A percentile compares a stretch with the other conserved stretches of the same genome.
These are phyloP conservation scores for Myrmecobius fasciatus DNA, from an alignment of 2,113 vertebrate genomes.

Conservation along the genomic window DNA sequence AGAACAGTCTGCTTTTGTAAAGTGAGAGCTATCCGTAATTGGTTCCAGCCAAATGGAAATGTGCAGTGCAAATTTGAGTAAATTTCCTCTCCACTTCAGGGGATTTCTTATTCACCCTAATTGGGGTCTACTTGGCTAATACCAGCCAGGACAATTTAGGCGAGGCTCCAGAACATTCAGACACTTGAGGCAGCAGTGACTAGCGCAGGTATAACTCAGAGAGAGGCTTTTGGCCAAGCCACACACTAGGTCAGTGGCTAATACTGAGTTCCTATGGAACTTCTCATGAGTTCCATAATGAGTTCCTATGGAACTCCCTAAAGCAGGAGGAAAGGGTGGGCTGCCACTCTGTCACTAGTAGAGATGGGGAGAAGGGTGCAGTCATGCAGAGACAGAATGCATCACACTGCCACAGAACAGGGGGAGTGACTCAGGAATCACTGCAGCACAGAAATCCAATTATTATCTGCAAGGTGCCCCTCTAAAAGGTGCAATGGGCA, in stretches of 20 bases:
- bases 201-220: neutral
- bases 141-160: neutral
- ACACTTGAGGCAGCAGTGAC: neutral
- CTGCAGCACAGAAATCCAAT: slow-evolving; percentile 66
- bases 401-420: neutral
- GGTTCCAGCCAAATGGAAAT: neutral
- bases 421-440: slow-evolving; percentile 62
- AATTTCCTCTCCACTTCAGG: neutral
- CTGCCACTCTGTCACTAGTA: neutral
- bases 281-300: too few relatives aligned
- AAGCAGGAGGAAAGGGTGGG: neutral
- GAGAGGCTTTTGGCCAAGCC: neutral
- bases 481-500: neutral
- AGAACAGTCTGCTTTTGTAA: neutral
- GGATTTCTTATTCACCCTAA: neutral
- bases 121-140: neutral
- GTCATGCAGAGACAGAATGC: slow-evolving; percentile 30
- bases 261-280: neutral
- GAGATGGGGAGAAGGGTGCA: neutral
- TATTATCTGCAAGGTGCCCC: slow-evolving; percentile 73
- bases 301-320: neutral
- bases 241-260: neutral
- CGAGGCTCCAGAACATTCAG: neutral
- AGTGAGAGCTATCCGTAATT: neutral
- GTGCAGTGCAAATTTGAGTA: neutral